Base-by-base conservation (phyloP, 2,113 vertebrate species). In the Onychostruthus taczanowskii region DNA sequence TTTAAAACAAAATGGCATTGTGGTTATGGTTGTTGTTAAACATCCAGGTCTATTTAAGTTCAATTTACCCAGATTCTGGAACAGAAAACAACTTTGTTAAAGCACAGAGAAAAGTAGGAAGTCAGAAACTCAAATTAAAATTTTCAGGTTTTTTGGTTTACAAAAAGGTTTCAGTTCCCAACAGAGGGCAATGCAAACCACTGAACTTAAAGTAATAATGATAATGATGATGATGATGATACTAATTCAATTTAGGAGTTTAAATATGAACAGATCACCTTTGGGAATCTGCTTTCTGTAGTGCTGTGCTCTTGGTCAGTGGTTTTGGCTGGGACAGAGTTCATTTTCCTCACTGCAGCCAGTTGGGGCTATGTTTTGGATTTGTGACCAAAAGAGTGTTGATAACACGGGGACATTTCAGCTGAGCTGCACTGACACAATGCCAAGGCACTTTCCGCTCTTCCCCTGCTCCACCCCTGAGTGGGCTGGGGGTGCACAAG, bases 321-420 rank as follows among this genome's bases (percentile, higher is more conserved):
- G 41, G 49, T 56, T 82, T 70, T 62, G 52, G 27, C 16, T 63
- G 20, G 37, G 35, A 44, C 6, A 3, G 31, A 70, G n/a, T 13
- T 78, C 0, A n/a, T n/a, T 80, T 50, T 68, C 37, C 39, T 70
- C 66, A 12, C 0, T 59, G 53, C 1, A 68, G 72, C 22, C 31
- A 3, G 16, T 10, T 0, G 0, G 4, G 22, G 14, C 37, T 49
- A 5, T 11, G 16, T 6, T 80, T 41, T 14, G 49, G 44, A 41
- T 56, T 1, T 64, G 49, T 50, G 33, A 7, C 27, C 26, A 4
- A 2, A 30, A 9, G 10, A n/a, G 18, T 1, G 33, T 3, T 50
- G 73, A 0, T 59, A 64, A 53, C n/a, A 27, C 0, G 0, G 58
- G 22, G 13, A 39, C 20, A 24, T 41, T 67, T 23, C 4, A 4